Evolutionary conservation across 2,113 vertebrate genomes (phyloP).

Genomic region (Nansenia antarctica): DNA sequence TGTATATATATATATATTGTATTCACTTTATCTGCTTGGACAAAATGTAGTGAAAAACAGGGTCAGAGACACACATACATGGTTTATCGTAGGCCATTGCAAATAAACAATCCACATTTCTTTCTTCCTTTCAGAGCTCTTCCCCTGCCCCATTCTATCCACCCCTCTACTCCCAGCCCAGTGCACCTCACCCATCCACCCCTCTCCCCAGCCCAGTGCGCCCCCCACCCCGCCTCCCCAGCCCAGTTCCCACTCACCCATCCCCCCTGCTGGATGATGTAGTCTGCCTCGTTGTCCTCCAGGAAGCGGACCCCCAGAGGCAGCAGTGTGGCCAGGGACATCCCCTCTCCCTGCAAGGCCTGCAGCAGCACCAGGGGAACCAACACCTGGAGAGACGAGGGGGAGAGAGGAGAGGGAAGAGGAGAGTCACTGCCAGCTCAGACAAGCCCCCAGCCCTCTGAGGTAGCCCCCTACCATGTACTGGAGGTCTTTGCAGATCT

Average conservation of each 20-base stretch:
- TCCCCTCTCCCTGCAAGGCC: constrained; percentile 79
- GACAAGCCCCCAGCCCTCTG: not conserved
- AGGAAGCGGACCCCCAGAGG: constrained; percentile 83
- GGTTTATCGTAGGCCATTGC: too few species aligned
- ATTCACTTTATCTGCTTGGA: too few species aligned
- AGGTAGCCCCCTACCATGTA: too few species aligned
- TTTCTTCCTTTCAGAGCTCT: too few species aligned
- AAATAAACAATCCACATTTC: too few species aligned
- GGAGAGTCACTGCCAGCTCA: not conserved
- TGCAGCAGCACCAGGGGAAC: constrained; percentile 89
- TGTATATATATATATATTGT: too few species aligned
- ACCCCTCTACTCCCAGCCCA: not conserved
- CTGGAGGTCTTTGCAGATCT: too few species aligned
- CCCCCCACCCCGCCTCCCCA: too few species aligned
- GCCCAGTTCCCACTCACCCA: constrained; percentile 83
- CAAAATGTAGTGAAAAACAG: too few species aligned
- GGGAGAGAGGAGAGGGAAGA: not conserved
- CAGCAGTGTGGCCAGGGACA: constrained; percentile 74
- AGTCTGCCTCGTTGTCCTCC: constrained; percentile 82
- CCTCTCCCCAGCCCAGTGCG: not conserved
- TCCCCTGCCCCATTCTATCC: not conserved
- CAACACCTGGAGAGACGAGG: constrained; percentile 76
- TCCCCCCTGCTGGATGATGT: constrained; percentile 90
- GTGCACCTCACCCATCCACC: not conserved
- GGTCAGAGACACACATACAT: too few species aligned